A percentile compares a stretch with the other conserved stretches of the same genome.
Conservation (phyloP, 2,113 vertebrate species). For the Emydocephalus ijimae region DNA sequence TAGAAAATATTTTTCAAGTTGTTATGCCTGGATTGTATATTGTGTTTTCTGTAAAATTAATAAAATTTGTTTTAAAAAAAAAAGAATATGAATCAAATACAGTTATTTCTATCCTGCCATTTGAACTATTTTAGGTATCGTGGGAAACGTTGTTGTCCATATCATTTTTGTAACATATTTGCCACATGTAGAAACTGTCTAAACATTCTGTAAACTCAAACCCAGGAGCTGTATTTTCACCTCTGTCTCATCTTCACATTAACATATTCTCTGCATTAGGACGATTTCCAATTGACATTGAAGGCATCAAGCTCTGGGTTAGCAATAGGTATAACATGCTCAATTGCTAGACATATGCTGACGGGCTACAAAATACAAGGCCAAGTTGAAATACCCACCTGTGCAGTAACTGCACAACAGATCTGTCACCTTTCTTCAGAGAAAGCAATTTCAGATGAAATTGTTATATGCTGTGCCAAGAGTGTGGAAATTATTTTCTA, state of each 20-base stretch:
- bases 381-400: slow-evolving; percentile 25
- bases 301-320: neutral
- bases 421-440: slow-evolving; percentile 24
- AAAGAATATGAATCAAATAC: no score
- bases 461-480: slow-evolving; percentile 8
- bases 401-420: slow-evolving; percentile 15
- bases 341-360: neutral
- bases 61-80: no score
- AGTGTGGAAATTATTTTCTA: slow-evolving; percentile 42
- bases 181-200: neutral
- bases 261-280: neutral
- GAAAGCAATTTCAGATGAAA: slow-evolving; percentile 10
- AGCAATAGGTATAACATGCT: neutral
- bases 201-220: neutral
- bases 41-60: no score
- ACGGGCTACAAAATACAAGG: slow-evolving; percentile 24
- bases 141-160: neutral
- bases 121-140: neutral
- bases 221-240: neutral
- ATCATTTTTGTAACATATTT: neutral
- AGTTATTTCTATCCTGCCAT: neutral
- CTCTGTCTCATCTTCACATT: neutral
- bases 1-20: no score
- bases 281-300: neutral
- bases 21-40: no score